These are phyloP conservation scores for Sesia bembeciformis DNA, from an alignment of 2,888 invertebrate genomes.

Conservation along the genomic window DNA sequence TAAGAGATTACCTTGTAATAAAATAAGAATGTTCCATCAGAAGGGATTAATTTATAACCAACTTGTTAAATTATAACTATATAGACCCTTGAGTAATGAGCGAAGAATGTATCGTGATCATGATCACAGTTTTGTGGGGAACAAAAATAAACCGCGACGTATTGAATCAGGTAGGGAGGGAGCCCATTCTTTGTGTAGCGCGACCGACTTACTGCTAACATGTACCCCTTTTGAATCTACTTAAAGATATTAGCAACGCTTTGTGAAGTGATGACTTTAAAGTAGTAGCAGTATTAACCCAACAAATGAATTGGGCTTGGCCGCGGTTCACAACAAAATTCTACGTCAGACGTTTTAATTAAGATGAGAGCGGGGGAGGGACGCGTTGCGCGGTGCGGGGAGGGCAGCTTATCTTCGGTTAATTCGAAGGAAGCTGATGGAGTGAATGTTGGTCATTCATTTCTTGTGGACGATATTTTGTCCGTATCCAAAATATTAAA, in stretches of 20 bases:
- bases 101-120: conserved; percentile 23
- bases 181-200: background rate
- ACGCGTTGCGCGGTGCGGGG: conserved; percentile 7
- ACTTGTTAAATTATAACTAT: background rate
- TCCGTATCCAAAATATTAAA: too few species aligned
- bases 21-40: too few species aligned
- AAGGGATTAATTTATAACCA: too few species aligned
- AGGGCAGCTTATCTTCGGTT: conserved; percentile 27
- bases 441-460: background rate
- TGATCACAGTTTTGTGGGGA: conserved; percentile 17
- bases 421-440: conserved; percentile 18
- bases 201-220: background rate
- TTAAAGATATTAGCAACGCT: too few species aligned
- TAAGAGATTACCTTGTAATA: too few species aligned
- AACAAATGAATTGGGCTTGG: background rate
- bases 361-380: conserved; percentile 14
- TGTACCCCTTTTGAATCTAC: too few species aligned
- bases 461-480: background rate
- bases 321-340: conserved; percentile 8
- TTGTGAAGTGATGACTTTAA: background rate
- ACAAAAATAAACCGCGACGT: conserved; percentile 14
- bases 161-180: background rate
- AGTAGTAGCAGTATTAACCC: background rate
- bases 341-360: conserved; percentile 35
- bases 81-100: conserved; percentile 18